Base-by-base conservation (phyloP, 1,140 invertebrate genomes). In the Cotesia chilonis region DNA sequence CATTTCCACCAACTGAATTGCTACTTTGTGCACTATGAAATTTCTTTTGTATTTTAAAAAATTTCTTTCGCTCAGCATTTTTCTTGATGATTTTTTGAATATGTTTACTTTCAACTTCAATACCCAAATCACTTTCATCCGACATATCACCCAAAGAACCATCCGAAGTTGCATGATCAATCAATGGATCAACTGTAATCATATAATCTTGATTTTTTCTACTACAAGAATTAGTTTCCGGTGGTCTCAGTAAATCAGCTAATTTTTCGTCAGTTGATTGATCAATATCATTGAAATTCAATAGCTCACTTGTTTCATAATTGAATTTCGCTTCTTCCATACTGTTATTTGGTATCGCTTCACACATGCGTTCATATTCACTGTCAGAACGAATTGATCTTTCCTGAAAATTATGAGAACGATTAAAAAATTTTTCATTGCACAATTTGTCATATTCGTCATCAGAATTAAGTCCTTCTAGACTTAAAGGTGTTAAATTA, bases 241-340 rank as follows among this genome's bases (percentile, higher is more conserved):
- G 68, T 4, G 69, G 76, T 6, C 55, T 41, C 20, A 78, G 64
- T 64, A 75, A 59, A 55, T 76, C 41, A n/a, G 72, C 54, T n/a
- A 67, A 20, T 57, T 71, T 61, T 54, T 41, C 63, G 5, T 69
- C 61, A 20, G 70, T 67, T 47, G 74, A 68, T 4, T 74, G 41
- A 17, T 78, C 54, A 10, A 72, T 0, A 64, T 64, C 68, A 68
- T 73, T 54, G 4, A 79, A 73, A 60, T 81, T 73, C 6, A 74
- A 66, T n/a, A 82, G 61, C 4, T 77, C 67, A n/a, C 78, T 75
- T n/a, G 52, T 28, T 14, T 79, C 73, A 51, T 77, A 35, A 35
- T 54, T 54, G 7, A 76, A 73, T 59, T 55, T 60, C 28, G 36
- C 35, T 9, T 12, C 4, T 28, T 70, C 51, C 10, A 10, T 35